Evolutionary conservation across 2,888 invertebrate genomes (phyloP), one percentile per base, ranked within the genome.

Genomic region (Drosophila tripunctata): DNA sequence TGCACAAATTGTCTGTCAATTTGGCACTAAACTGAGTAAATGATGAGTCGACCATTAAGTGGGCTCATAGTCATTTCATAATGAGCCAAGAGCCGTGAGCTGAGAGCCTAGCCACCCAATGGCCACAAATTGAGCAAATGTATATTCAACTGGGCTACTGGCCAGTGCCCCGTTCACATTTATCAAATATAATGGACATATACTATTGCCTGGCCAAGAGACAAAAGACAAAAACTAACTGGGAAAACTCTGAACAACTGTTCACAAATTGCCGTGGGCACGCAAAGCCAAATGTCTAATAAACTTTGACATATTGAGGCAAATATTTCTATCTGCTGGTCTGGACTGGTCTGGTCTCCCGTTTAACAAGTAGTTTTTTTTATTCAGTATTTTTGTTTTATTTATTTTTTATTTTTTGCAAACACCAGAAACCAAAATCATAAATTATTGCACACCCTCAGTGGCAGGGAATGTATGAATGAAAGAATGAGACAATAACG

Each of bases 281-380:
- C 84, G 81, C 80, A 80, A 83, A 80, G 87, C 77, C 74, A 78
- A 87, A 77, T 82, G 79, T 87, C 75, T 87, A 87, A 87, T 82
- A 78, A 82, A 87, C 71, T 87, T 84, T 84, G 83, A 84, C 86
- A 87, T 82, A 87, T 87, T 84, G 87, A 57, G 72, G 75, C 68
- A 79, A 82, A 82, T 82, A 82, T 85, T 79, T 83, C 78, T 76
- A 78, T 64, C 68, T 62, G 69, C 40, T 47, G 41, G 33, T 43
- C 7, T 44, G n/a, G n/a, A n/a, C 12, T 7, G 14, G 5, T 36
- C 31, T 22, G 14, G 30, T 5, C 10, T 2, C 38, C 10, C 52
- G 36, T 15, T 52, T 56, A 36, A 50, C 22, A 31, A 36, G 40
- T 61, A 40, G 54, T 61, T 62, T 17, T 24, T 45, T 35, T 41